Percentiles rank a stretch among this genome's conserved stretches.
Evolutionary conservation across 1,140 invertebrate species (phyloP).

Genomic region (Brachionus manjavacas): DNA sequence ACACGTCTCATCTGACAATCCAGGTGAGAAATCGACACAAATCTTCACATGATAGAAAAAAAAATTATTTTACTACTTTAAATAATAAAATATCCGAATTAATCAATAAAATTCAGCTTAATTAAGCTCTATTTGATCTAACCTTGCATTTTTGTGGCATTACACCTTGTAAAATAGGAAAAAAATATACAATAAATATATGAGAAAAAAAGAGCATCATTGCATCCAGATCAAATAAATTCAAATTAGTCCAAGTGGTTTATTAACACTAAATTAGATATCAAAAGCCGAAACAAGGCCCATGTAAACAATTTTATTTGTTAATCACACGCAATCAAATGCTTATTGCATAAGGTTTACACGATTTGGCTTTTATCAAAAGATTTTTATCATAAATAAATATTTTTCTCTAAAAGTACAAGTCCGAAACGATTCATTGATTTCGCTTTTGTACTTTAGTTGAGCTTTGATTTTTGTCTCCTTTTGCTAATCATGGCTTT

Average conservation of each 20-base stretch:
- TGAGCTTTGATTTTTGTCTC: conserved; percentile 21
- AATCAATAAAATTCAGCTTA: conserved; percentile 24
- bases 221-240: conserved; percentile 1
- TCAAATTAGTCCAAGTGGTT: conserved; percentile 12
- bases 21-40: conserved; percentile 20
- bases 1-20: background rate
- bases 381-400: conserved; percentile 9
- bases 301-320: background rate
- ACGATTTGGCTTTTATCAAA: background rate
- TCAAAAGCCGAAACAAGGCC: background rate
- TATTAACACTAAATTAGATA: conserved; percentile 39
- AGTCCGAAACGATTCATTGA: background rate
- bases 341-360: conserved; percentile 31
- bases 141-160: background rate
- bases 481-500: background rate
- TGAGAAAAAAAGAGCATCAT: background rate
- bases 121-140: background rate
- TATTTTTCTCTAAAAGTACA: conserved; percentile 17
- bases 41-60: background rate
- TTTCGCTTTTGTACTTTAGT: background rate
- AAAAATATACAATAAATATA: background rate
- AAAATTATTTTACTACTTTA: background rate
- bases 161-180: conserved; percentile 1
- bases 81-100: background rate
- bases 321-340: conserved; percentile 12